Evolutionary conservation across 1,140 invertebrate genomes (phyloP), one percentile per base, ranked within the genome.

Genomic region (Diprion similis): DNA sequence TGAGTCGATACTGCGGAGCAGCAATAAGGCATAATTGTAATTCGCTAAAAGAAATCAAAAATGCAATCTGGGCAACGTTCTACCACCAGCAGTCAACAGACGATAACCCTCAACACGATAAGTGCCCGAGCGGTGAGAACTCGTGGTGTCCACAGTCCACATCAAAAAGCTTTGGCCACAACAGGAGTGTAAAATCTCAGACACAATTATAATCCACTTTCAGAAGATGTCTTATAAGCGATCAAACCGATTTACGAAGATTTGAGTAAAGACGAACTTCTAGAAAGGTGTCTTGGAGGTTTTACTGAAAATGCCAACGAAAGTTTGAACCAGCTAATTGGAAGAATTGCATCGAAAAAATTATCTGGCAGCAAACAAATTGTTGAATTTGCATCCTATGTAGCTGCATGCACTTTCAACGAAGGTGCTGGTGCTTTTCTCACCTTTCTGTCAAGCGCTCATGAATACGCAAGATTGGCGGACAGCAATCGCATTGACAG

Each of bases 1-100:
- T 80, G 67, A 77, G 70, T 24, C 68, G 77, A 11, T 82, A 82
- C 71, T 84, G 79, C 74, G 78, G 80, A 24, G 72, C 81, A 74
- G 80, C 82, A 67, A 85, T 85, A 71, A 72, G 79, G 45, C 73
- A 78, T 70, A 77, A 59, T 47, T 70, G n/a, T 17, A 71, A 71
- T 71, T 48, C 11, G 1, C 9, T 75, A 8, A 9, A 64, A 46
- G 48, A 51, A 13, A 78, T 76, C 66, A 73, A 77, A 71, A 75
- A 73, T 65, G n/a, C n/a, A n/a, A n/a, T n/a, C n/a, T n/a, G n/a
- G n/a, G n/a, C n/a, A 46, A 73, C n/a, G n/a, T n/a, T 68, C 13
- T 0, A 73, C 18, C 77, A 76, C 48, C 73, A 72, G 15, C 48
- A 73, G 10, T 77, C 76, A 9, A 79, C 76, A 7, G 69, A 78